These are phyloP conservation scores for Aplocera efformata DNA, from an alignment of 2,888 invertebrate species.

Conservation along the genomic window DNA sequence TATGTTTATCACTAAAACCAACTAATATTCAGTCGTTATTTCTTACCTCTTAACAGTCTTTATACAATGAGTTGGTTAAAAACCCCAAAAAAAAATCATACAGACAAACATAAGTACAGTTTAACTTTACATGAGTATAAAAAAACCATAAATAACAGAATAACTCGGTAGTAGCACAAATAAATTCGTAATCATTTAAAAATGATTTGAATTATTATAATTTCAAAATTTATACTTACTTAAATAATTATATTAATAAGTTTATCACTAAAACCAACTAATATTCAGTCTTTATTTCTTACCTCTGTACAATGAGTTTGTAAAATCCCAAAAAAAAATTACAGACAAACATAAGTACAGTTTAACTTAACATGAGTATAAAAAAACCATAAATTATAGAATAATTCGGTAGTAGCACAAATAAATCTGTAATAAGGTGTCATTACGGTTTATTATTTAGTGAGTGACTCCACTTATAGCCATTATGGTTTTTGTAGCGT, in stretches of 20 bases:
- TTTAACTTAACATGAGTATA: constrained; percentile 1
- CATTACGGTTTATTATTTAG: constrained; percentile 71
- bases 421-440: constrained; percentile 78
- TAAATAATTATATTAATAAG: no score
- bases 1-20: no score
- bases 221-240: no score
- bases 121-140: constrained; percentile 2
- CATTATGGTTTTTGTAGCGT: constrained; percentile 62
- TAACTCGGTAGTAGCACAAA: constrained; percentile 67
- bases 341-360: constrained; percentile 4
- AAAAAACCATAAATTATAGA: constrained; percentile 69
- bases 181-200: constrained; percentile 79
- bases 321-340: no score
- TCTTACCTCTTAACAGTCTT: no score
- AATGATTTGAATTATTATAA: no score
- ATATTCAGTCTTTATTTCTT: no score
- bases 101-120: constrained; percentile 2
- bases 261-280: no score
- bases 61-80: no score
- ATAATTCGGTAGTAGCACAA: constrained; percentile 66
- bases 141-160: constrained; percentile 71
- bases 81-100: no score
- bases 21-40: no score
- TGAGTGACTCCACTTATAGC: constrained; percentile 68
- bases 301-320: no score